Base-by-base conservation (phyloP, 2,797 vertebrate genomes). In the Dermochelys coriacea region DNA sequence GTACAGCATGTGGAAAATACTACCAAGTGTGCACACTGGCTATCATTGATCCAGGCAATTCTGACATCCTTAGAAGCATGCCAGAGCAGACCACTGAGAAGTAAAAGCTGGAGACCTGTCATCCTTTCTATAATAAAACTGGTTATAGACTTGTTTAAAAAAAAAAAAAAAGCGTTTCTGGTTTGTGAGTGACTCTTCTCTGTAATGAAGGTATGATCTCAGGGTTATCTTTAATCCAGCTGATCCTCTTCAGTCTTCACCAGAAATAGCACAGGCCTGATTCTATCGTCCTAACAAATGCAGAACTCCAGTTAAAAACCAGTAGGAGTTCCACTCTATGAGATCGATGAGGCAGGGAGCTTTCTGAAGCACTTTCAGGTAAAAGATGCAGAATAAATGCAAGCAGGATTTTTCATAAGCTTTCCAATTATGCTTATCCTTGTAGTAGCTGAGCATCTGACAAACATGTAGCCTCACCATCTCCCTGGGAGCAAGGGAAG, bases 21-120 rank as follows among this genome's bases (percentile, higher is more conserved):
- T 99, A 99, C 99, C 98, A 99, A 97, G 99, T 99, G 84, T 99
- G 99, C 98, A 99, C 99, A 6, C 98, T 99, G 98, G 99, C 99
- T 2, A 99, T 99, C 98, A 99, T 99, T 37, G 99, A 99, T 95
- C 99, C 99, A 94, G 99, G 99, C 87, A 99, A 99, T 98, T 99
- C 99, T 97, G 99, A 99, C 98, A 99, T 99, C 98, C 99, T 99
- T 96, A 99, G 99, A 98, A 99, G 99, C 98, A 99, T 99, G 99
- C 99, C 99, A 96, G 99, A 99, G 94, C 99, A 99, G 98, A 99
- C 99, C 97, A 99, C 98, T 93, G 98, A 99, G 97, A 99, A 99
- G 98, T 99, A 99, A 98, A 98, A 95, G 78, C 80, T 95, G 82
- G 82, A 96, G 49, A 95, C 54, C 93, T 97, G 95, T 95, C 95